Evolutionary conservation across 2,797 vertebrate species (phyloP).

Genomic region (Galaxias olidus): DNA sequence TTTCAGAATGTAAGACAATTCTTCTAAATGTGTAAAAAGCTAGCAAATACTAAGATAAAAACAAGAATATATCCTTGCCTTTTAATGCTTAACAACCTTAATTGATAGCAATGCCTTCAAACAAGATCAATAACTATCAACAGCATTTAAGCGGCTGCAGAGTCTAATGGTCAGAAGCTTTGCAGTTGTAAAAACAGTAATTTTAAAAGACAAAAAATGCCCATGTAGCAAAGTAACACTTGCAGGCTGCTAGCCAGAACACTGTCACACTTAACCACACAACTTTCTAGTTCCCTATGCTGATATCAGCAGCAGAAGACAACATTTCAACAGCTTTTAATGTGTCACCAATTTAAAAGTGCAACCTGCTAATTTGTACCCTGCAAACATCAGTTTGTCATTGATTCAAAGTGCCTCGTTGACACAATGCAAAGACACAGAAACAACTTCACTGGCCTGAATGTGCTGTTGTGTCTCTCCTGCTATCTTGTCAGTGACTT

Average conservation of each 20-base stretch:
- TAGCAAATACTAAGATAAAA: no score
- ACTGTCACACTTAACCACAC: slow-evolving; percentile 14
- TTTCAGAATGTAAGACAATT: no score
- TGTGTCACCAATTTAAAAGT: slow-evolving; percentile 17
- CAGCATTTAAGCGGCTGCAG: no score
- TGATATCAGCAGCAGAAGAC: slow-evolving; percentile 12
- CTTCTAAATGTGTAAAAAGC: no score
- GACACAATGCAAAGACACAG: slow-evolving; percentile 10
- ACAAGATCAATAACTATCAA: no score
- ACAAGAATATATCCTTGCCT: no score
- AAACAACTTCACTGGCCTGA: slow-evolving; percentile 4
- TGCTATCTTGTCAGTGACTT: slow-evolving; percentile 4
- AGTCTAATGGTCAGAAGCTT: no score
- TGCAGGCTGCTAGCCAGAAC: slow-evolving; percentile 62
- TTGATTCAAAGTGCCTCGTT: slow-evolving; percentile 24
- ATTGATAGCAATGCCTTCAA: no score
- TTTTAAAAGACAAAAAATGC: no score
- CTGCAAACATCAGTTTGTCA: slow-evolving; percentile 14
- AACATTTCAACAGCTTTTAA: slow-evolving; percentile 8
- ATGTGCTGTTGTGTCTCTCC: background rate
- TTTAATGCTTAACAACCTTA: no score
- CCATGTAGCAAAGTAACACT: background rate
- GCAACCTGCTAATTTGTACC: slow-evolving; percentile 20
- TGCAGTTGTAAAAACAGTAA: no score
- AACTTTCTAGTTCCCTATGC: background rate